Evolutionary conservation across 2,113 vertebrate species (phyloP).

Genomic region (Thermophis baileyi): DNA sequence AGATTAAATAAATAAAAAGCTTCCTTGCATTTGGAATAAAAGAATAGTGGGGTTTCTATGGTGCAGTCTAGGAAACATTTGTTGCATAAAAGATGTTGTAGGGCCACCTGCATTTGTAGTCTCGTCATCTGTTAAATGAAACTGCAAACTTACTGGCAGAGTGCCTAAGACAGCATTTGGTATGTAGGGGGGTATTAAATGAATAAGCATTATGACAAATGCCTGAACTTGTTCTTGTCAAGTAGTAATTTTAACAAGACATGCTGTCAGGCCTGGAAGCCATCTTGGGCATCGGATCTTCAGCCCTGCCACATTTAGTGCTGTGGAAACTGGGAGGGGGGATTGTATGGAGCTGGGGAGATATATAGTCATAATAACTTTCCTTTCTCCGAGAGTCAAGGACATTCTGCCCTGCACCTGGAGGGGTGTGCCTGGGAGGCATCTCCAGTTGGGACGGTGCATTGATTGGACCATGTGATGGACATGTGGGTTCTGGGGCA

Average conservation of each 20-base stretch:
- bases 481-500: too few relatives aligned
- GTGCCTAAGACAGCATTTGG: neutral
- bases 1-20: neutral
- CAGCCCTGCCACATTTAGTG: too few relatives aligned
- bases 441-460: too few relatives aligned
- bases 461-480: too few relatives aligned
- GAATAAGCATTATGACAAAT: constrained; percentile 2
- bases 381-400: too few relatives aligned
- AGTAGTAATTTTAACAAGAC: neutral
- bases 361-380: too few relatives aligned
- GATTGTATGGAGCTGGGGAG: too few relatives aligned
- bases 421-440: too few relatives aligned
- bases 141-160: neutral
- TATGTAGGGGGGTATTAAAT: neutral
- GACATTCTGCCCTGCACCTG: too few relatives aligned
- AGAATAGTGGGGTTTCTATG: neutral
- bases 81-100: neutral
- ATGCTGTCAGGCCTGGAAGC: neutral
- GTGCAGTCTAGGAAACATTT: neutral
- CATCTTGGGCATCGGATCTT: too few relatives aligned
- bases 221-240: neutral
- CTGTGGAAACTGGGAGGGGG: too few relatives aligned
- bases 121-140: neutral
- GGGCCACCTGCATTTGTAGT: neutral
- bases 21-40: neutral